Evolutionary conservation across 2,113 vertebrate species (phyloP), one percentile per base, ranked within the genome.

Genomic region (Podarcis cretensis): DNA sequence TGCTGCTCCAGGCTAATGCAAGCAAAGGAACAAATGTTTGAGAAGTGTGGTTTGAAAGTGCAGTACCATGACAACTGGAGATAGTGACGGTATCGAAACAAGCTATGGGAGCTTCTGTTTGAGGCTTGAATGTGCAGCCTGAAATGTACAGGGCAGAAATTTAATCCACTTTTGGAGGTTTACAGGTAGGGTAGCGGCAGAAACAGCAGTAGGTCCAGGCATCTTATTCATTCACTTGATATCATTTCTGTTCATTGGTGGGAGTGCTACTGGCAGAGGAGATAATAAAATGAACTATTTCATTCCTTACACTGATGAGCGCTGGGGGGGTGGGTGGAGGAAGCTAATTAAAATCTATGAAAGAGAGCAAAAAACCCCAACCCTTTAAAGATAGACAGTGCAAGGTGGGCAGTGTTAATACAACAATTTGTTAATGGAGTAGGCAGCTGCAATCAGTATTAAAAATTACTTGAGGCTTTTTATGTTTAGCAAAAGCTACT

Each of bases 301-400:
- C 63, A 80, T 75, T 90, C 9, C 48, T 94, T 87, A 43, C 83
- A 87, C 20, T 93, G 69, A 87, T 90, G 86, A 93, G 16, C 80
- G 76, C 69, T 88, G 2, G n/a, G 59, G 59, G 89, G 57, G n/a
- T 57, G 93, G 35, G 71, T 75, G 18, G 65, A 27, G 57, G 91
- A 91, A 93, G 48, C 75, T 90, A 94, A 92, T 92, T 95, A 92
- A 86, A 95, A 94, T 95, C 91, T 89, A 90, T 91, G 90, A 93
- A 94, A 93, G 90, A 86, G 81, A 92, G 92, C 84, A 76, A 86
- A 90, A 89, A 87, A 2, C 43, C 43, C 1, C 1, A 48, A 48
- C 7, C 88, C 83, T 95, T 94, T 93, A 91, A 94, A 94, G 75
- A 59, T n/a, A 92, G 79, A 59, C 54, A 81, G 30, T 91, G 23